Base-by-base conservation (phyloP, 2,113 vertebrate species). In the Brachypteracias leptosomus region DNA sequence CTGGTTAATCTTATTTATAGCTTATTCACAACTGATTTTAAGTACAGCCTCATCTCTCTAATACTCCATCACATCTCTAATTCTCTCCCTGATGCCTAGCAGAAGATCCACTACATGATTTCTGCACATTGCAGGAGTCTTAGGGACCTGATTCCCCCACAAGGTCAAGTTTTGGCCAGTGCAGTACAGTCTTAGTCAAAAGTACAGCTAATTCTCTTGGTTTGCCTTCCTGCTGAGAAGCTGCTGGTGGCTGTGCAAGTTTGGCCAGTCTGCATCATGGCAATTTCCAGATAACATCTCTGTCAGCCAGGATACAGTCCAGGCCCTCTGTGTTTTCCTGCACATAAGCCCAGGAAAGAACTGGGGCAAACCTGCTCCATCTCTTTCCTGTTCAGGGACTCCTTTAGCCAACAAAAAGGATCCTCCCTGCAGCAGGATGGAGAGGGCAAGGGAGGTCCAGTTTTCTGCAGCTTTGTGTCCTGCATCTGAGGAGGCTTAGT, bases 241-340 rank as follows among this genome's bases (percentile, higher is more conserved):
- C n/a, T 79, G 19, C 62, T 52, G 29, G 47, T 83, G 42, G 33
- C 31, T 38, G 12, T 74, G 49, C 35, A 58, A 42, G 47, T 52
- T 81, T 2, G 0, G 11, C 29, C 16, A 46, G 46, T 15, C 16
- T 88, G 11, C 3, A 3, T 11, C 7, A 47, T 3, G 2, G 12
- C 13, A 54, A 17, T 65, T 68, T 79, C 57, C 42, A 36, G 17
- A 7, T 24, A 65, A 14, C 36, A 7, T 16, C 22, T 78, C 65
- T 61, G 9, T 29, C 28, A 65, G 36, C 9, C 47, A 65, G 11
- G 36, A 15, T 28, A 36, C 0, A 1, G 36, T 52, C 16, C 10
- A 68, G n/a, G 28, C 8, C 33, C 12, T 52, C 36, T 1, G 2
- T 38, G 31, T 70, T 78, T 72, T 68, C 19, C 42, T 49, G 38